Percentiles rank a stretch among this genome's conserved stretches.
phyloP scores from a whole-genome alignment of 2,113 vertebrate genomes.

The Trochalopteron elliotii region DNA sequence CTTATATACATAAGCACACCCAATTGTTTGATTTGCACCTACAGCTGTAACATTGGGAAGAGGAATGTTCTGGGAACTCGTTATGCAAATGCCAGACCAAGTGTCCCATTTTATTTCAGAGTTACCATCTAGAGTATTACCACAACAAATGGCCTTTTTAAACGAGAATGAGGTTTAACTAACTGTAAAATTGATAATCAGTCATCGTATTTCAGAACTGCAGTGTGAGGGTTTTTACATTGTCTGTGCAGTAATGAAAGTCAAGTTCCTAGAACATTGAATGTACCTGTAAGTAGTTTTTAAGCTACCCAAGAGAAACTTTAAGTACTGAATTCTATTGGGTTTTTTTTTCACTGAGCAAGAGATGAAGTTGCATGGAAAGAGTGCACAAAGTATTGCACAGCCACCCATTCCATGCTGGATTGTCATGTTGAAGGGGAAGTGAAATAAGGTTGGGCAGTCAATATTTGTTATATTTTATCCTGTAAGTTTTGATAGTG shows the following conservation, averaged over 20 bases:
- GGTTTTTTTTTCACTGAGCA: background rate
- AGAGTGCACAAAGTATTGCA: background rate
- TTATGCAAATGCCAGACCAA: constrained; percentile 44
- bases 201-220: constrained; percentile 39
- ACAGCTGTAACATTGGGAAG: background rate
- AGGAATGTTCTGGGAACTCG: background rate
- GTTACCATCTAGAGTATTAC: constrained; percentile 16
- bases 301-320: background rate
- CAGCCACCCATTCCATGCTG: background rate
- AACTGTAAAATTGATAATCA: constrained; percentile 60
- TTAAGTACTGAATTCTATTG: background rate
- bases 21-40: constrained; percentile 35
- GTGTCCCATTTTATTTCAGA: constrained; percentile 52
- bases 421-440: background rate
- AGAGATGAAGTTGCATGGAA: background rate
- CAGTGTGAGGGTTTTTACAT: constrained; percentile 1
- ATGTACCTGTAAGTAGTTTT: background rate
- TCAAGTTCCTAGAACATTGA: background rate
- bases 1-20: background rate
- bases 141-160: constrained; percentile 46
- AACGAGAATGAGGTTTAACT: constrained; percentile 49
- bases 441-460: background rate
- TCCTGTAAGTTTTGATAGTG: background rate
- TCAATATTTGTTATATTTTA: background rate
- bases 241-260: background rate